These are phyloP conservation scores for Chionomys nivalis DNA, from an alignment of 2,113 vertebrate genomes.

Conservation along the genomic window DNA sequence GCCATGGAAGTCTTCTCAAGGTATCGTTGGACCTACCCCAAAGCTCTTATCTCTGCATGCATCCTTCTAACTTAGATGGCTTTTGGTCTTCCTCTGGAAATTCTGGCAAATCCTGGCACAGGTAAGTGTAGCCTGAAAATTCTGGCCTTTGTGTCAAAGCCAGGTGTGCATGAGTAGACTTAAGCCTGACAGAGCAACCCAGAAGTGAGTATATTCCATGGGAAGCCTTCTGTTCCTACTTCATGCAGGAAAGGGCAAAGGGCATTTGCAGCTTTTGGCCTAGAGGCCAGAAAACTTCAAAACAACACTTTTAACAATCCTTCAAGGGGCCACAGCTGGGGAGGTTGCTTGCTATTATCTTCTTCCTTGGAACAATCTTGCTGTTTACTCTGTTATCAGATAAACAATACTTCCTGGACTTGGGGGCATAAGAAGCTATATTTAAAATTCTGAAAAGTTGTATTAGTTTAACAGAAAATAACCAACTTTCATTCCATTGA, in stretches of 20 bases:
- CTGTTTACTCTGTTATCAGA: not conserved
- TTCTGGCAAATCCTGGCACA: not conserved
- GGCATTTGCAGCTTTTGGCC: not conserved
- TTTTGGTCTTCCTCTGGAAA: not conserved
- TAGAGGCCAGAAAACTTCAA: not conserved
- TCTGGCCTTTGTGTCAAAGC: not conserved
- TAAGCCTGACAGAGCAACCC: not conserved
- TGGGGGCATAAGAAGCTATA: not conserved
- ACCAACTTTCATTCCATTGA: constrained; percentile 12
- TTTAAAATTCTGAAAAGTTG: constrained; percentile 50
- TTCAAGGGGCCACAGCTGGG: not conserved
- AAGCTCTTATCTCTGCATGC: not conserved
- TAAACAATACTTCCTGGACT: not conserved
- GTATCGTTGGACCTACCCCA: not conserved
- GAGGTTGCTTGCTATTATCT: not conserved
- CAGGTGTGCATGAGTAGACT: not conserved
- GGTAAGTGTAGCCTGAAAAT: not conserved
- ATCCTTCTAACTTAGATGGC: not conserved
- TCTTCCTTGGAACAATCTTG: not conserved
- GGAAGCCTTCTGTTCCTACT: not conserved
- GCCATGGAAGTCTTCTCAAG: not conserved
- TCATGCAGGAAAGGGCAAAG: not conserved
- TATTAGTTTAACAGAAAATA: constrained; percentile 43
- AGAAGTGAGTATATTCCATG: not conserved
- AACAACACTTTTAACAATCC: not conserved